phyloP scores from a whole-genome alignment of 2,113 vertebrate genomes.

The Clarias batrachus region DNA sequence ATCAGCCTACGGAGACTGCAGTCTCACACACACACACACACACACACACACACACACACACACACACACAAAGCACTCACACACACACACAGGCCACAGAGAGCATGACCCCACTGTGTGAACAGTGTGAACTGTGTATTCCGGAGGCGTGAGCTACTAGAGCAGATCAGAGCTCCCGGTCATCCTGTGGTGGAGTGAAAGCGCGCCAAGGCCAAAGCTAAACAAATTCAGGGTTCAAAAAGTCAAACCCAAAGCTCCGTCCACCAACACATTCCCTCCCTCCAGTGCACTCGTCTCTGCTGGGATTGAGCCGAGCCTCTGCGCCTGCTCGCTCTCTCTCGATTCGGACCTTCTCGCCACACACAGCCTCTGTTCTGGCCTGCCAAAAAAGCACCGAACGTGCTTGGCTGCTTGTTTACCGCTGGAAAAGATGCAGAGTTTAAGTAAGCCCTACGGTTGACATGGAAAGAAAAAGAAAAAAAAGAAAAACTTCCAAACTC shows the following conservation, averaged over 20 bases:
- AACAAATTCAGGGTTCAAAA: conserved; percentile 55
- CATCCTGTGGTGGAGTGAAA: conserved; percentile 47
- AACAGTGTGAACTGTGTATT: conserved; percentile 40
- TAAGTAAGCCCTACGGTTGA: background rate
- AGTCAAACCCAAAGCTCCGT: conserved; percentile 45
- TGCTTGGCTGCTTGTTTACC: background rate
- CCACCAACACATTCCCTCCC: conserved; percentile 32
- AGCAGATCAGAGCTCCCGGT: conserved; percentile 44
- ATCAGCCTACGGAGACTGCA: background rate
- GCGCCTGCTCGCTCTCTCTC: background rate
- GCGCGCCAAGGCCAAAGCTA: conserved; percentile 44
- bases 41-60: conserved; percentile 24
- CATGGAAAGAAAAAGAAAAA: background rate
- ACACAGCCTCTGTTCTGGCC: background rate
- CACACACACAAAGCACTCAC: conserved; percentile 18
- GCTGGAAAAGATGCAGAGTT: background rate
- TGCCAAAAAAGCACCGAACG: background rate
- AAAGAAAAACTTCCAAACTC: conserved; percentile 1
- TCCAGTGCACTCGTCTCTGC: conserved; percentile 10
- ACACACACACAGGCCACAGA: background rate
- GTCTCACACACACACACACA: conserved; percentile 1
- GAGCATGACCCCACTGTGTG: conserved; percentile 29
- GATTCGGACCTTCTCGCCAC: background rate
- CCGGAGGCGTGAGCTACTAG: conserved; percentile 42
- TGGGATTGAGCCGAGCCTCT: background rate